A percentile compares a stretch with the other conserved stretches of the same genome.
phyloP scores from a whole-genome alignment of 2,113 vertebrate species.

The Ochotona princeps region DNA sequence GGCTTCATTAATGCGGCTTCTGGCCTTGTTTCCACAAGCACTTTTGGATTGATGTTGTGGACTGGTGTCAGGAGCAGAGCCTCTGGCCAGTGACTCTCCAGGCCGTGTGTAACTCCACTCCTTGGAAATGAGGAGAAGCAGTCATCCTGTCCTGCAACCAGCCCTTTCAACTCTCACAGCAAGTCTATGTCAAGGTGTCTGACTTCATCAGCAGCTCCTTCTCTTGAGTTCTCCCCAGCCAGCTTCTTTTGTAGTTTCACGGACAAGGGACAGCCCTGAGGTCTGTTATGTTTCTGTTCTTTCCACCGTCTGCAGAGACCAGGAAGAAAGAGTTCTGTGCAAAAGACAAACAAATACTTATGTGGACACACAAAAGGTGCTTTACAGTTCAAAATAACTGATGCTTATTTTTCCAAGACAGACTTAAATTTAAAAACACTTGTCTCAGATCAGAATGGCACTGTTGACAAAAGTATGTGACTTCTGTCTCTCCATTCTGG shows the following conservation, averaged over 20 bases:
- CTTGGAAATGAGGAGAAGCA: neutral
- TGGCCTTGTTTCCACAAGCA: conserved; percentile 37
- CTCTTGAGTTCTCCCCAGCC: neutral
- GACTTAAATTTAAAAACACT: neutral
- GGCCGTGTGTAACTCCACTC: neutral
- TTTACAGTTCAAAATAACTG: neutral
- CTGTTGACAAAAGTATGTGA: neutral
- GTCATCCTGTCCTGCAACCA: neutral
- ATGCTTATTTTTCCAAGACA: conserved; percentile 40
- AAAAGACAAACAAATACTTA: neutral
- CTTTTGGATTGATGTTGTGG: neutral
- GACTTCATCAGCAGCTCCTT: neutral
- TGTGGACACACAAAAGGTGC: neutral
- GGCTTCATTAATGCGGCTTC: neutral
- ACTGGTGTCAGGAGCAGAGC: conserved; percentile 24
- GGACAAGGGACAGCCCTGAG: neutral
- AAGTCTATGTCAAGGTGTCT: neutral
- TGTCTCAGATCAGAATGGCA: neutral
- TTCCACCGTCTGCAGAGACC: neutral
- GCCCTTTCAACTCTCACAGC: neutral
- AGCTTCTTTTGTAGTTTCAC: neutral
- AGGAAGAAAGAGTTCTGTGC: neutral
- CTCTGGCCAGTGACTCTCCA: neutral
- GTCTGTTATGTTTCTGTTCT: neutral
- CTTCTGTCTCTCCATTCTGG: conserved; percentile 5